Conservation (phyloP, 2,888 invertebrate genomes). For the Lycaena phlaeas region DNA sequence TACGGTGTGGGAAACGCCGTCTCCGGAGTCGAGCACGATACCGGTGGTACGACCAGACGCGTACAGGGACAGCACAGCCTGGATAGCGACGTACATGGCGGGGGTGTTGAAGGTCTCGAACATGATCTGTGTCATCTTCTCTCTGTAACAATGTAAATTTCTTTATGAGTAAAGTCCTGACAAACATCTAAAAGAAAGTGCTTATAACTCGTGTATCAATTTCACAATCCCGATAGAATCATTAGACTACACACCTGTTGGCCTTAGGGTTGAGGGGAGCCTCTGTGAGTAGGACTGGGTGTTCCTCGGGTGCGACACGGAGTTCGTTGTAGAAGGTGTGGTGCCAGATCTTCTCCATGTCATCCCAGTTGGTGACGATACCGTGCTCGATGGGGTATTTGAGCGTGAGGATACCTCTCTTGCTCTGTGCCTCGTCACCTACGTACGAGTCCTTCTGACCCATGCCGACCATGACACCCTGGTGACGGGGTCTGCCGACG, state of each 20-base stretch:
- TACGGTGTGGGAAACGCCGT: constrained; percentile 96
- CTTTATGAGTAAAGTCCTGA: neutral
- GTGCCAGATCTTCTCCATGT: constrained; percentile 99
- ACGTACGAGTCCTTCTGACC: constrained; percentile 98
- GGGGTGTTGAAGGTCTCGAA: constrained; percentile 95
- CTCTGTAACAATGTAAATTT: constrained; percentile 56
- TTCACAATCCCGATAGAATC: no score
- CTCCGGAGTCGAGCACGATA: constrained; percentile 95
- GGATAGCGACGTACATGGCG: constrained; percentile 96
- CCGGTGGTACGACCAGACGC: constrained; percentile 97
- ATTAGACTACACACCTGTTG: constrained; percentile 80
- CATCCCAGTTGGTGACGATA: constrained; percentile 98
- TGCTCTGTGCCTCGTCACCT: constrained; percentile 96
- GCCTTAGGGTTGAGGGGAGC: constrained; percentile 92
- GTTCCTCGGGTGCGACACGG: constrained; percentile 92
- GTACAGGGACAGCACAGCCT: constrained; percentile 93
- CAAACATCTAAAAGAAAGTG: neutral
- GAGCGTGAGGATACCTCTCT: constrained; percentile 94
- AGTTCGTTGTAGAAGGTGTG: constrained; percentile 99
- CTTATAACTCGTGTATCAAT: neutral
- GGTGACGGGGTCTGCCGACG: constrained; percentile 93
- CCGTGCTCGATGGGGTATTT: constrained; percentile 98
- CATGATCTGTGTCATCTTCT: constrained; percentile 95
- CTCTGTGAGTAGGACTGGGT: constrained; percentile 89
- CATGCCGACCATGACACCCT: constrained; percentile 98